Percentiles rank a stretch among this genome's conserved stretches.
These are phyloP conservation scores for Yoshiicerus persimilis DNA, from an alignment of 1,140 invertebrate genomes.

Conservation along the genomic window DNA sequence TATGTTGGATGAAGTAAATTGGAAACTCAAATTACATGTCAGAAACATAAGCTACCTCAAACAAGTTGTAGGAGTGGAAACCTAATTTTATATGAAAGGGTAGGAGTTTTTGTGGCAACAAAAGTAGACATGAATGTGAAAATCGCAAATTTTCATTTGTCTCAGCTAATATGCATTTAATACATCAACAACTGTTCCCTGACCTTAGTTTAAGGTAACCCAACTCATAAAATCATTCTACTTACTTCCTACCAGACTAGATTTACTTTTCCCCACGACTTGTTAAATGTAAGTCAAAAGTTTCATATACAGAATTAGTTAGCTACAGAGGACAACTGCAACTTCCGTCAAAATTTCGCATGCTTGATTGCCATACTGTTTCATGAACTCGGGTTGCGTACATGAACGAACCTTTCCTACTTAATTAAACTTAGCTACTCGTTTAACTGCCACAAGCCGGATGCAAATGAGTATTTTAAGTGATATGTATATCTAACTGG, in stretches of 20 bases:
- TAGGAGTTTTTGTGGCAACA: background rate
- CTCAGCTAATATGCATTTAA: no score
- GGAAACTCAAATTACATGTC: background rate
- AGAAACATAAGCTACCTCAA: background rate
- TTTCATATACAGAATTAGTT: background rate
- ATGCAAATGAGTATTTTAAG: background rate
- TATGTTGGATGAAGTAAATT: background rate
- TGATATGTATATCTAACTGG: background rate
- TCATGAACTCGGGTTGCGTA: background rate
- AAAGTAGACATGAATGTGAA: background rate
- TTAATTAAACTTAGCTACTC: background rate
- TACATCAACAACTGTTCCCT: no score
- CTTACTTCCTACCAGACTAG: no score
- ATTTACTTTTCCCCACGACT: no score
- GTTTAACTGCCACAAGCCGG: background rate
- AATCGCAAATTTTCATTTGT: no score
- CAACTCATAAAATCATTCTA: no score
- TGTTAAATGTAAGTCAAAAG: no score
- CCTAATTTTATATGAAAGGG: background rate
- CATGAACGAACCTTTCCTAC: background rate
- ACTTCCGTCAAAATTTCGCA: background rate
- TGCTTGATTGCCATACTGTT: background rate
- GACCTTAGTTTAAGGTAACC: no score
- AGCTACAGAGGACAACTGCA: background rate
- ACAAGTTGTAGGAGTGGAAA: background rate